Conservation (phyloP, 2,888 invertebrate genomes). For the Unio delphinus region DNA sequence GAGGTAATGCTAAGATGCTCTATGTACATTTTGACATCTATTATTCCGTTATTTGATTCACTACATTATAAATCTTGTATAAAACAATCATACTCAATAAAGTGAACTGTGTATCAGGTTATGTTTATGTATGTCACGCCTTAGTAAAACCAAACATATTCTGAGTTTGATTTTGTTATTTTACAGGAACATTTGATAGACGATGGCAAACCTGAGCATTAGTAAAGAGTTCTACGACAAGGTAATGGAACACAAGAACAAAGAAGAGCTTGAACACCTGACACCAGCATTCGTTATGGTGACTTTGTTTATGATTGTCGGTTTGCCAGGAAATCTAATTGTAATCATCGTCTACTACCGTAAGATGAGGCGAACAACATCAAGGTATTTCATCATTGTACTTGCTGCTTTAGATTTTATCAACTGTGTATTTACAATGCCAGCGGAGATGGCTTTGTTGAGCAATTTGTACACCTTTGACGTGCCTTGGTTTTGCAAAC, state of each 20-base stretch:
- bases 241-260: background rate
- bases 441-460: conserved; percentile 38
- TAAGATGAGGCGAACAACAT: conserved; percentile 42
- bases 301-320: conserved; percentile 40
- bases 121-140: no score
- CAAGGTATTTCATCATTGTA: conserved; percentile 42
- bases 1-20: no score
- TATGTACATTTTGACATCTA: no score
- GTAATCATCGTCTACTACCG: conserved; percentile 41
- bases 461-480: conserved; percentile 40
- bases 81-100: no score
- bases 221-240: no score
- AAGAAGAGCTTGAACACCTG: conserved; percentile 19
- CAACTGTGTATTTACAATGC: conserved; percentile 47
- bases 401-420: conserved; percentile 46
- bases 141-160: no score
- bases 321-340: conserved; percentile 43
- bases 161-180: no score
- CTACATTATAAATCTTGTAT: no score
- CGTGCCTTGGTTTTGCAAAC: conserved; percentile 38
- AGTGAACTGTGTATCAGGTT: no score
- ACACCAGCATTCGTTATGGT: conserved; percentile 48
- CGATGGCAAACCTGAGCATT: no score
- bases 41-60: no score
- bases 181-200: no score